Base-by-base conservation (phyloP, 2,113 vertebrate genomes). In the Setophaga petechia region DNA sequence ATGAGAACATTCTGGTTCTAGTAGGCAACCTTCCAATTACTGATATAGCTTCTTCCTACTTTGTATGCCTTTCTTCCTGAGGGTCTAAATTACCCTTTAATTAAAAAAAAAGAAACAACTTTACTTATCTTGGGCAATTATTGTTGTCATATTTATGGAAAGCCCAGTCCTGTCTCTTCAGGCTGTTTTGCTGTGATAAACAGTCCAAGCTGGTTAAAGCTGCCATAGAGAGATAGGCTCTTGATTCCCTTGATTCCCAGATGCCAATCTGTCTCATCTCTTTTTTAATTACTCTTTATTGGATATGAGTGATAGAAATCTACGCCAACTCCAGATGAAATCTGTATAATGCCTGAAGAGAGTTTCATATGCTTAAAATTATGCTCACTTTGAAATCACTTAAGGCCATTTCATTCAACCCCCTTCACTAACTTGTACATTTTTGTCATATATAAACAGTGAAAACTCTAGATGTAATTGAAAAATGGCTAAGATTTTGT, bases 291-390 rank as follows among this genome's bases (percentile, higher is more conserved):
- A 86, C 30, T 84, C 3, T 66, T 73, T 76, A 72, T 71, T 84
- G 72, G 28, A 69, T 80, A 37, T 49, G 55, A 84, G 41, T 69
- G 75, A 92, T 90, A 84, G 87, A 96, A 90, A 87, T 93, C 92
- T 88, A 83, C 75, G 84, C 68, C 58, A 92, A 2, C n/a, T 87
- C 49, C 52, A 77, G 65, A 37, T 83, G 61, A 93, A 73, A 65
- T 67, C 21, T 71, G 44, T 84, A 76, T 18, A 77, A 30, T 55
- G 63, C 72, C 63, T 91, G 71, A 73, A 69, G 75, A 87, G 41
- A 61, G 11, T 87, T 95, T 93, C 55, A 31, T 69, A 12, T 93
- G 59, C 78, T 94, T 89, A 43, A 87, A 73, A 91, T 82, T 76
- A 66, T 74, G 16, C 55, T 74, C 3, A 1, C 25, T 87, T 91